Evolutionary conservation across 2,113 vertebrate species (phyloP).

Genomic region (Argyrosomus japonicus): DNA sequence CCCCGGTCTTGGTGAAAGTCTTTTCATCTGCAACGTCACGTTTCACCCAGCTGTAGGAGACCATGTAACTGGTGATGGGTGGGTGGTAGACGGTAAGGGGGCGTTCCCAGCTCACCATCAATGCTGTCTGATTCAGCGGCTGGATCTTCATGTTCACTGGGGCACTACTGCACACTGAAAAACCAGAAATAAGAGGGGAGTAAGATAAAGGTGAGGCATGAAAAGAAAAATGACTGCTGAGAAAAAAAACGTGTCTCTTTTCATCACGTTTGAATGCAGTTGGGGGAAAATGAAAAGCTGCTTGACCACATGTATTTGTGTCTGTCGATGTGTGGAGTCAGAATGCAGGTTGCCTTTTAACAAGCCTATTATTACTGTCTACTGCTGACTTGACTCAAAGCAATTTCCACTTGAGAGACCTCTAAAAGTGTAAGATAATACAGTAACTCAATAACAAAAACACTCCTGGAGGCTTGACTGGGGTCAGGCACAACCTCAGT

Average conservation of each 20-base stretch:
- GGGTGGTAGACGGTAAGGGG: conserved; percentile 94
- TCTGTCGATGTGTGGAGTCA: conserved; percentile 24
- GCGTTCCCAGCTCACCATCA: conserved; percentile 95
- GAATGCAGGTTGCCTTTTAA: conserved; percentile 52
- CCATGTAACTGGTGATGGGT: conserved; percentile 95
- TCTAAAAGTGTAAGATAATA: conserved; percentile 60
- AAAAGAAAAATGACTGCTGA: conserved; percentile 8
- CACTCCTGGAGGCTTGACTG: conserved; percentile 32
- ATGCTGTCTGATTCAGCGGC: conserved; percentile 91
- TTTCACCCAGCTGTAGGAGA: conserved; percentile 98
- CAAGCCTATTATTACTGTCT: conserved; percentile 68
- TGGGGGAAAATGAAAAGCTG: conserved; percentile 26
- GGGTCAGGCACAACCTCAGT: conserved; percentile 26
- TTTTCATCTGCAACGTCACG: conserved; percentile 94
- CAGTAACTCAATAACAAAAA: conserved; percentile 52
- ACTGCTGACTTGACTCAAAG: conserved; percentile 54
- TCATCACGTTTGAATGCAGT: conserved; percentile 3
- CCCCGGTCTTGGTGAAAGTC: conserved; percentile 95
- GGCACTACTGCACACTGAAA: conserved; percentile 94
- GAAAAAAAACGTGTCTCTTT: neutral
- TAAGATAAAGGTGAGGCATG: neutral
- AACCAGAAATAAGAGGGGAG: neutral
- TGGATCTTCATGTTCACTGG: conserved; percentile 97
- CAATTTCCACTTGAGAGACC: conserved; percentile 50
- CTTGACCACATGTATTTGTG: conserved; percentile 47